These are phyloP conservation scores for Lasioglossum marginatum DNA, from an alignment of 2,888 invertebrate species.

Conservation along the genomic window DNA sequence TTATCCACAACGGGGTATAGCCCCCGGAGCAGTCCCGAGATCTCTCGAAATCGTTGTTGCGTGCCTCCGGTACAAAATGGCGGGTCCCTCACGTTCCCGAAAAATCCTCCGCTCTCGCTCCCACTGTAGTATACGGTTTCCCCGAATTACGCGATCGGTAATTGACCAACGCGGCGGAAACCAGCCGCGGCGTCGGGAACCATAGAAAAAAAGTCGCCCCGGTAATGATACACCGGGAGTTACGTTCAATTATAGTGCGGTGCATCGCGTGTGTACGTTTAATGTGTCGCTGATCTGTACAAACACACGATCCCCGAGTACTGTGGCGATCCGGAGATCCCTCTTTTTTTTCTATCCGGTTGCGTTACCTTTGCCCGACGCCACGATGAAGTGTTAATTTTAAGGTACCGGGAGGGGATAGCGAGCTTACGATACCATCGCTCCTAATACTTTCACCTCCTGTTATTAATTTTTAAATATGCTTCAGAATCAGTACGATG, in stretches of 20 bases:
- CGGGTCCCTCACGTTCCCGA: slow-evolving; percentile 47
- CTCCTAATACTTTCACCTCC: too few species aligned
- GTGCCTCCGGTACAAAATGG: slow-evolving; percentile 65
- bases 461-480: too few species aligned
- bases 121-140: slow-evolving; percentile 68
- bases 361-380: background rate
- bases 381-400: slow-evolving; percentile 12
- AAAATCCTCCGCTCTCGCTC: slow-evolving; percentile 56
- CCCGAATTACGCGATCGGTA: slow-evolving; percentile 75
- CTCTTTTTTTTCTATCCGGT: background rate
- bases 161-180: slow-evolving; percentile 62
- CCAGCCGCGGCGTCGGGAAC: slow-evolving; percentile 36
- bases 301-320: slow-evolving; percentile 27
- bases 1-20: slow-evolving; percentile 43
- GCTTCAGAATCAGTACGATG: too few species aligned
- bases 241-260: slow-evolving; percentile 80
- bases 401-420: background rate
- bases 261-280: slow-evolving; percentile 79
- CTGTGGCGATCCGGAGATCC: background rate
- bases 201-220: slow-evolving; percentile 58
- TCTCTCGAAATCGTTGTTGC: slow-evolving; percentile 73
- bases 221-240: slow-evolving; percentile 76
- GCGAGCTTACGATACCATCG: background rate
- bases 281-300: slow-evolving; percentile 74
- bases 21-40: slow-evolving; percentile 20